Evolutionary conservation across 2,797 vertebrate species (phyloP).

Genomic region (Botia kubotai): DNA sequence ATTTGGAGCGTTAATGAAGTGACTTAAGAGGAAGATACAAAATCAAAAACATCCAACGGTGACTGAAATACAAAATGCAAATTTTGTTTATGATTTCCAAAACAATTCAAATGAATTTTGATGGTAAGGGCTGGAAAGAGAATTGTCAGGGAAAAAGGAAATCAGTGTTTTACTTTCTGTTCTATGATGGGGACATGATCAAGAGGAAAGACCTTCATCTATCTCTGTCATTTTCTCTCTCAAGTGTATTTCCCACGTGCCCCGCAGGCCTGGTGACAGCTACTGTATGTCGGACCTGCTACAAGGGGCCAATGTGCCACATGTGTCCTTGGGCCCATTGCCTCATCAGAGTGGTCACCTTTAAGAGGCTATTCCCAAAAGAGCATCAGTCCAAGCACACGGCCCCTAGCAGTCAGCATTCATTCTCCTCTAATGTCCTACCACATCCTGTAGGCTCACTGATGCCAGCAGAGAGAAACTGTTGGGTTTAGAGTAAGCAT

Average conservation of each 20-base stretch:
- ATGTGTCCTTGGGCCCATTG: slow-evolving; percentile 25
- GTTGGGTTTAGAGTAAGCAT: not conserved
- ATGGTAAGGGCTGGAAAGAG: not conserved
- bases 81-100: not conserved
- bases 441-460: not conserved
- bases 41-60: not conserved
- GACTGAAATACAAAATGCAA: not conserved
- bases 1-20: not conserved
- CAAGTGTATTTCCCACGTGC: slow-evolving; percentile 1
- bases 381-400: slow-evolving; percentile 1
- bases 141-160: not conserved
- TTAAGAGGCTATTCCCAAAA: slow-evolving; percentile 29
- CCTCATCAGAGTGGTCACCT: slow-evolving; percentile 15
- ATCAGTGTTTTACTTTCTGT: not conserved
- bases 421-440: slow-evolving; percentile 36
- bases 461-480: slow-evolving; percentile 10
- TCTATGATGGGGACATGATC: not conserved
- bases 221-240: not conserved
- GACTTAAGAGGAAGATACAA: not conserved
- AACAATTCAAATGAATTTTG: not conserved
- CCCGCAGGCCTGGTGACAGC: slow-evolving; percentile 54
- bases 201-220: not conserved
- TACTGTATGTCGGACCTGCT: slow-evolving; percentile 50
- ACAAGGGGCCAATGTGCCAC: slow-evolving; percentile 12
- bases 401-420: slow-evolving; percentile 20